Conservation (phyloP, 2,113 vertebrate species). For the Chauna torquata region DNA sequence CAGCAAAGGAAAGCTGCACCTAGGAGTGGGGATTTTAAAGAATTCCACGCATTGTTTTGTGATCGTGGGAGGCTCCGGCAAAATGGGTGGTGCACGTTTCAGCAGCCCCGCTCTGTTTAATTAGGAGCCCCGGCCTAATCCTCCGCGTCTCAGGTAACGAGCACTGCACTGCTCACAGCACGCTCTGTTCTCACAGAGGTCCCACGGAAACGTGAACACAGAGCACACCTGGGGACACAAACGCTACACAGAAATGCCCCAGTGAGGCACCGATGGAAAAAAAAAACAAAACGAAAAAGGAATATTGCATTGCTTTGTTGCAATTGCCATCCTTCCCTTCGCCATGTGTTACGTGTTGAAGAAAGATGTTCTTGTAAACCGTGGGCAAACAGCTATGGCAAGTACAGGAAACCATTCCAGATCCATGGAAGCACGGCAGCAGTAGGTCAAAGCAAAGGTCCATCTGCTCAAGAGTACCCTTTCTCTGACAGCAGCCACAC, state of each 20-base stretch:
- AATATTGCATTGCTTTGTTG: background rate
- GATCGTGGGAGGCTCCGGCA: slow-evolving; percentile 51
- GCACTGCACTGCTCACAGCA: background rate
- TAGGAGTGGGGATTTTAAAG: slow-evolving; percentile 67
- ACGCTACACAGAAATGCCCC: background rate
- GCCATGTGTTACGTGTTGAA: rapidly evolving
- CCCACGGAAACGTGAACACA: background rate
- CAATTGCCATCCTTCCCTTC: background rate
- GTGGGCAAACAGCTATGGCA: background rate
- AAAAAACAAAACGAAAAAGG: background rate
- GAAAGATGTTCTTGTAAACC: background rate
- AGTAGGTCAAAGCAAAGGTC: background rate
- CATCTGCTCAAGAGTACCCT: background rate
- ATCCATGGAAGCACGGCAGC: background rate
- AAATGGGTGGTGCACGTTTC: slow-evolving; percentile 42
- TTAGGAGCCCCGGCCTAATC: slow-evolving; percentile 30
- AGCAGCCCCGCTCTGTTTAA: slow-evolving; percentile 19
- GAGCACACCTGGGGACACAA: background rate
- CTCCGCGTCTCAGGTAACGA: background rate
- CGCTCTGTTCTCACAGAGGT: background rate
- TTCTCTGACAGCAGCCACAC: background rate
- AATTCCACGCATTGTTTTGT: slow-evolving; percentile 54
- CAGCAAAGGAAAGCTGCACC: slow-evolving; percentile 47
- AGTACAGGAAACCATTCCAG: background rate
- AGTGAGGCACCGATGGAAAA: background rate